Evolutionary conservation across 2,113 vertebrate species (phyloP).

Genomic region (Platichthys flesus): DNA sequence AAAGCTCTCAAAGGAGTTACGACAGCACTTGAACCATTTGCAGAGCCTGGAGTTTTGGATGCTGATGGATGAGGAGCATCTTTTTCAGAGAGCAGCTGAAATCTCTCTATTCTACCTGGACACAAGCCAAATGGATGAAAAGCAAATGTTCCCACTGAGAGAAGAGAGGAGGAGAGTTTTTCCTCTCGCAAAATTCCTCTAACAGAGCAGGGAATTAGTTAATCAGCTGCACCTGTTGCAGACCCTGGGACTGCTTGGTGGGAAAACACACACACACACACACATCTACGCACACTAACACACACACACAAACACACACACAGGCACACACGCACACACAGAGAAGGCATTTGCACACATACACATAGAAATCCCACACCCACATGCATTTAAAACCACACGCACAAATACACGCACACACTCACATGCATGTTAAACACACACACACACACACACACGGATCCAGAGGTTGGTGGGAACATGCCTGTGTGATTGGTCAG

Average conservation of each 20-base stretch:
- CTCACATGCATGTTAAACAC: too few relatives aligned
- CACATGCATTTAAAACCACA: not conserved
- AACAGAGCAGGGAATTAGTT: slow-evolving; percentile 63
- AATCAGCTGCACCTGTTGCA: slow-evolving; percentile 79
- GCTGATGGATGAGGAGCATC: slow-evolving; percentile 45
- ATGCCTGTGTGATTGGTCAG: slow-evolving; percentile 51
- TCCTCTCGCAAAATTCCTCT: slow-evolving; percentile 65
- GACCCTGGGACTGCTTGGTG: slow-evolving; percentile 47
- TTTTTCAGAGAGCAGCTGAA: slow-evolving; percentile 63
- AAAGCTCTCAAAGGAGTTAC: not conserved
- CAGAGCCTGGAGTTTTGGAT: slow-evolving; percentile 1
- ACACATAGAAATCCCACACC: not conserved
- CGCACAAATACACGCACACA: not conserved
- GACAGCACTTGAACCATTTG: slow-evolving; percentile 18
- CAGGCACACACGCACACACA: not conserved
- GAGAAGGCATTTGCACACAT: not conserved
- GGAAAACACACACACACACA: slow-evolving; percentile 46
- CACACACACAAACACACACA: slow-evolving; percentile 2
- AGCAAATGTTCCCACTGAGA: slow-evolving; percentile 69
- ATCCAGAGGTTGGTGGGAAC: slow-evolving; percentile 58
- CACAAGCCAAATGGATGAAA: slow-evolving; percentile 57
- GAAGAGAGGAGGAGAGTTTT: slow-evolving; percentile 52
- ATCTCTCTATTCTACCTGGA: slow-evolving; percentile 62
- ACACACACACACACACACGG: not conserved
- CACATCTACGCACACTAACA: slow-evolving; percentile 6